Base-by-base conservation (phyloP, 2,113 vertebrate species). In the Brachyistius frenatus region DNA sequence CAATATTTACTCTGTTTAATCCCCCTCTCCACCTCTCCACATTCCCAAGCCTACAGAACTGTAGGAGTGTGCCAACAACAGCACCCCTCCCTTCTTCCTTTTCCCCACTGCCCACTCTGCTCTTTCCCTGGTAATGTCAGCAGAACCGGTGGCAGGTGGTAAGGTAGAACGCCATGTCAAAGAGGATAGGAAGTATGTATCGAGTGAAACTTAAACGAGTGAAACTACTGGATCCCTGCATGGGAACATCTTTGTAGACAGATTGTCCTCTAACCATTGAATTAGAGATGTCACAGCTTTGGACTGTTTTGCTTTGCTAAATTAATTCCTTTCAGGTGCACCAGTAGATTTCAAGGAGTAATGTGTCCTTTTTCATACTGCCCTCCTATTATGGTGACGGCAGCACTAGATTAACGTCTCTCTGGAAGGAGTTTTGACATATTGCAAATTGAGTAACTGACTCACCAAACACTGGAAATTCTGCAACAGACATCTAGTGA, bases 1-100 rank as follows among this genome's bases (percentile, higher is more conserved):
- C 86, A 91, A 91, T 91, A 90, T 93, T 91, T 90, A 85, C 83
- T 81, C 76, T 60, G 65, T 88, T 86, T 86, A 90, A 88, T 89
- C 78, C 79, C 52, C 55, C 69, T 85, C 81, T 87, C 73, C 74
- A 86, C 80, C 88, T 86, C 85, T 55, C 66, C 83, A 85, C 73
- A 89, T 89, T 91, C 85, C 80, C 83, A 41, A 75, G 70, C 68
- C 63, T 74, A 60, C 83, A 83, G 56, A 81, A 61, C 73, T 66
- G 69, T 44, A 66, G 64, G 60, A 56, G 80, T 44, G 67, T 90
- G 88, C 91, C 92, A 92, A 85, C 78, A 91, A 90, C 74, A 91
- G 83, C 86, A 85, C 75, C 86, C 78, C 80, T 86, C 81, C 85
- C 66, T 76, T 66, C 16, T 65, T 76, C 54, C 30, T 65, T 77